A percentile compares a stretch with the other conserved stretches of the same genome.
phyloP scores from a whole-genome alignment of 2,888 invertebrate species.

The Choreutis nemorana region DNA sequence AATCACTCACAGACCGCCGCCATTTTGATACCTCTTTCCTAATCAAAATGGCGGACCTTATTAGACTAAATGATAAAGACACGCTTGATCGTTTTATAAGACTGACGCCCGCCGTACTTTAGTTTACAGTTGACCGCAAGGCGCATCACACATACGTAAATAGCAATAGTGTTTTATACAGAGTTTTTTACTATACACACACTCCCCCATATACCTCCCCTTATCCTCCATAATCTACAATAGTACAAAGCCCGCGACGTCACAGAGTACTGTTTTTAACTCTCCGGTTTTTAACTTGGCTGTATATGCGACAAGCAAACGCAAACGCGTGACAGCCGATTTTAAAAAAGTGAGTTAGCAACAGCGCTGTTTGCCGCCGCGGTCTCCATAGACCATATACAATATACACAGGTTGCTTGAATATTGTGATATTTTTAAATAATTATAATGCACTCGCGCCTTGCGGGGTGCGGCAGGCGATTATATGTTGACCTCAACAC shows the following conservation, averaged over 20 bases:
- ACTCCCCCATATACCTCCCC: slow-evolving; percentile 23
- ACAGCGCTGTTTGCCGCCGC: slow-evolving; percentile 30
- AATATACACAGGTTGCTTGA: slow-evolving; percentile 47
- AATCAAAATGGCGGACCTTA: too few relatives aligned
- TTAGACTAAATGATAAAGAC: too few relatives aligned
- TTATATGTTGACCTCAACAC: slow-evolving; percentile 15
- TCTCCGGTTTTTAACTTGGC: too few relatives aligned
- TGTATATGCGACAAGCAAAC: too few relatives aligned
- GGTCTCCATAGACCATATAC: slow-evolving; percentile 55
- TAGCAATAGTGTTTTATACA: slow-evolving; percentile 36
- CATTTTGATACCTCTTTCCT: too few relatives aligned
- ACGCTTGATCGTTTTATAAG: slow-evolving; percentile 31
- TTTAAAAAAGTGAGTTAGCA: too few relatives aligned
- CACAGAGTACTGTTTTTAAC: slow-evolving; percentile 28
- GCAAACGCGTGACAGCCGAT: too few relatives aligned
- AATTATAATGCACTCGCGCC: slow-evolving; percentile 27
- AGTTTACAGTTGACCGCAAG: slow-evolving; percentile 28
- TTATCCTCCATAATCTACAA: slow-evolving; percentile 58
- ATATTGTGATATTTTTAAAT: slow-evolving; percentile 46
- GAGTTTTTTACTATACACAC: slow-evolving; percentile 50
- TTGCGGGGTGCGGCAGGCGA: slow-evolving; percentile 22
- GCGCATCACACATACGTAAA: slow-evolving; percentile 24
- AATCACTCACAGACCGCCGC: too few relatives aligned
- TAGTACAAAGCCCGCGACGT: slow-evolving; percentile 30
- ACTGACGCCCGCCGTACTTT: slow-evolving; percentile 38